Evolutionary conservation across 2,113 vertebrate species (phyloP).

Genomic region (Pitta sordida): DNA sequence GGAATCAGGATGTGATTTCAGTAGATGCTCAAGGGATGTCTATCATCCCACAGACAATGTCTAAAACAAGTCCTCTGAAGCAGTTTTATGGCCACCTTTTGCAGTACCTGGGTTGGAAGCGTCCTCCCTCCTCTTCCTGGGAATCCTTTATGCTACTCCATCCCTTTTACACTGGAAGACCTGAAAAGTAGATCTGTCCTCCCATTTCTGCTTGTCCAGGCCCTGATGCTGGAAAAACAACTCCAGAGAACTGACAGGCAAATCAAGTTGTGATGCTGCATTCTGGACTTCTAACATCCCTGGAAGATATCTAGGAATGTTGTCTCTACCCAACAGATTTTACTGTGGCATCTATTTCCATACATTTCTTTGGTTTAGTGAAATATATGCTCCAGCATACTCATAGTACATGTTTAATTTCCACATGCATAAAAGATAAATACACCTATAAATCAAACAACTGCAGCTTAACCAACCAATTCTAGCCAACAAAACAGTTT

Average conservation of each 20-base stretch:
- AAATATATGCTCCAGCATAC: not conserved
- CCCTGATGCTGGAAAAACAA: not conserved
- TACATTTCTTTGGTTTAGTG: not conserved
- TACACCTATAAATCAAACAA: not conserved
- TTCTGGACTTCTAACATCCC: not conserved
- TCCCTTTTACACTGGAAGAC: not conserved
- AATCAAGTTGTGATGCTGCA: not conserved
- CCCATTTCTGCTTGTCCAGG: not conserved
- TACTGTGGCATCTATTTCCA: slow-evolving; percentile 19
- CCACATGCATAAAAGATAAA: not conserved
- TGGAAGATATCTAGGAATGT: not conserved
- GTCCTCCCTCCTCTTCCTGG: not conserved
- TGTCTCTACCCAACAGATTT: not conserved
- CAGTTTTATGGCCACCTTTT: not conserved
- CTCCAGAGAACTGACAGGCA: not conserved
- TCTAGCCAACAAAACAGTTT: not conserved
- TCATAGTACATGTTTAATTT: not conserved
- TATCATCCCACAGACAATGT: fast-evolving
- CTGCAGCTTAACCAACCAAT: not conserved
- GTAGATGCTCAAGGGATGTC: not conserved
- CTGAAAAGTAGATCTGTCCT: not conserved
- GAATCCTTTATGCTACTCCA: not conserved
- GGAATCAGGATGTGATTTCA: not conserved
- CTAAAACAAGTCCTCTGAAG: not conserved
- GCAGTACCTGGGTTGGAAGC: not conserved